phyloP scores from a whole-genome alignment of 1,140 invertebrate genomes.

The Platorchestia sp. region DNA sequence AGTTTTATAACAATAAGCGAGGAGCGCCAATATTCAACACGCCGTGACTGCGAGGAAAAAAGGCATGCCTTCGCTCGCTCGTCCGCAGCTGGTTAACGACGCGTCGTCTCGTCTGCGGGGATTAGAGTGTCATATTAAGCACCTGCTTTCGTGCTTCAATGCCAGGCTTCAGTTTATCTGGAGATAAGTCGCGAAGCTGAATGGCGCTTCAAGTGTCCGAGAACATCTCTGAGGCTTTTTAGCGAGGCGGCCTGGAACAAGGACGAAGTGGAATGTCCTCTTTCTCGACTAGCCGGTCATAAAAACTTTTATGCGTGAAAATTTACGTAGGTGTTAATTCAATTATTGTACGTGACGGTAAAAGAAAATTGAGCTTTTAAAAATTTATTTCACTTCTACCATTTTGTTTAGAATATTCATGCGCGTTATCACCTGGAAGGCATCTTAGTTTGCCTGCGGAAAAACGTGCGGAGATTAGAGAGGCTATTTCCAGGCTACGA shows the following conservation, averaged over 20 bases:
- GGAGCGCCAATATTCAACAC: too few relatives aligned
- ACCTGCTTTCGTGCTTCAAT: background rate
- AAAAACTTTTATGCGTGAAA: background rate
- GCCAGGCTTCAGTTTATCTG: background rate
- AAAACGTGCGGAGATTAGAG: background rate
- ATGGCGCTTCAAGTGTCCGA: background rate
- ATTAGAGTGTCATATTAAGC: slow-evolving; percentile 1
- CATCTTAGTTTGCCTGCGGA: background rate
- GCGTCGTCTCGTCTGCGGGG: background rate
- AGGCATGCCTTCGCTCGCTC: background rate
- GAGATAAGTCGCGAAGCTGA: background rate
- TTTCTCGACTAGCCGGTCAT: background rate
- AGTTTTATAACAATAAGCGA: too few relatives aligned
- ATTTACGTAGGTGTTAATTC: background rate
- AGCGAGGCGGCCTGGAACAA: background rate
- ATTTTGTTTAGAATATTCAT: background rate
- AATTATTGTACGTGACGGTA: background rate
- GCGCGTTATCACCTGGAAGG: background rate
- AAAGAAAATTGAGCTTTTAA: background rate
- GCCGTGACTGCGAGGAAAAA: background rate
- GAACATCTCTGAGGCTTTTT: background rate
- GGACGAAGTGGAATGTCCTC: background rate
- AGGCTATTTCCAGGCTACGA: background rate
- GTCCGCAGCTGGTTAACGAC: background rate
- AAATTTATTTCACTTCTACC: background rate